Evolutionary conservation across 1,140 invertebrate genomes (phyloP).

Genomic region (Pygmarrhopalites habei): DNA sequence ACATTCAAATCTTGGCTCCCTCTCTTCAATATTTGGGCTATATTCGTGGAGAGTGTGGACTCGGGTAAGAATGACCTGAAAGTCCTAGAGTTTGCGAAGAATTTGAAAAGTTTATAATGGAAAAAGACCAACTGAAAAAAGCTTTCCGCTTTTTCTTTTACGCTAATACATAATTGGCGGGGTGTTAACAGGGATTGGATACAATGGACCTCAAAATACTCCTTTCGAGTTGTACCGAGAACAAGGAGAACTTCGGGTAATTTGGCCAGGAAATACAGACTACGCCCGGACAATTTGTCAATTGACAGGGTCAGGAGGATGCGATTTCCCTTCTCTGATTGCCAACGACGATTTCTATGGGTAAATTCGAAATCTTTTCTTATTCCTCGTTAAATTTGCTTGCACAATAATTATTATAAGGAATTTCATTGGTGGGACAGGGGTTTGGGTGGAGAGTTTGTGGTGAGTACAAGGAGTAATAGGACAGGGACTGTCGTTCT

Average conservation of each 20-base stretch:
- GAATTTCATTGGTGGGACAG: too few relatives aligned
- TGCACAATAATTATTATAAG: too few relatives aligned
- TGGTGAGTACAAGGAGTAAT: neutral
- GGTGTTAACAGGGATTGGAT: slow-evolving; percentile 18
- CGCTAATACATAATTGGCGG: too few relatives aligned
- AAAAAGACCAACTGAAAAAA: too few relatives aligned
- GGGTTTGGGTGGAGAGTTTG: slow-evolving; percentile 18
- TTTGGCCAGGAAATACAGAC: slow-evolving; percentile 18
- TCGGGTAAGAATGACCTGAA: too few relatives aligned
- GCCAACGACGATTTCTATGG: slow-evolving; percentile 30
- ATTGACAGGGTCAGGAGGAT: neutral
- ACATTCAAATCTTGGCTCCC: slow-evolving; percentile 16
- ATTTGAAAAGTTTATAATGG: too few relatives aligned
- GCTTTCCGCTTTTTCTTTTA: too few relatives aligned
- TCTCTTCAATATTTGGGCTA: neutral
- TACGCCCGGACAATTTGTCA: slow-evolving; percentile 20
- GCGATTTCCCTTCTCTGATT: slow-evolving; percentile 21
- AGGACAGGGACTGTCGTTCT: slow-evolving; percentile 13
- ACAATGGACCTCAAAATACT: slow-evolving; percentile 24
- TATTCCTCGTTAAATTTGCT: neutral
- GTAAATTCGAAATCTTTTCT: too few relatives aligned
- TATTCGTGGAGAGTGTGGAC: neutral
- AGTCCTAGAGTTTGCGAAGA: too few relatives aligned
- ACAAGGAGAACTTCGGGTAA: slow-evolving; percentile 5
- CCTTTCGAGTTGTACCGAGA: slow-evolving; percentile 17